Evolutionary conservation across 1,140 invertebrate genomes (phyloP).

Genomic region (Limonius californicus): DNA sequence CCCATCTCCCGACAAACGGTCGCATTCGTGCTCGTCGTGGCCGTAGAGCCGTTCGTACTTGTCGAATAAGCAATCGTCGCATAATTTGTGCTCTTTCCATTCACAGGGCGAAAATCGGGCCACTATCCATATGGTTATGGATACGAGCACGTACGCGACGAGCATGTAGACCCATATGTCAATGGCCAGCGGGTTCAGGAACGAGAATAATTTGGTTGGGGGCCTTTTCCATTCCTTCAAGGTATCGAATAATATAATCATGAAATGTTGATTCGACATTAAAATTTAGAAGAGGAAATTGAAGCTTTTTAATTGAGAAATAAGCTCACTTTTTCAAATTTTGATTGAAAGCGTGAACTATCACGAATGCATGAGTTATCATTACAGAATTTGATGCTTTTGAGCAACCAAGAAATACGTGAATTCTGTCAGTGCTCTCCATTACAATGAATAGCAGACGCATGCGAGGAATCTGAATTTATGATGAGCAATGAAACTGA

Average conservation of each 20-base stretch:
- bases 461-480: no score
- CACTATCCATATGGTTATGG: slow-evolving; percentile 77
- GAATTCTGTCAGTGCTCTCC: no score
- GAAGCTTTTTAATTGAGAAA: no score
- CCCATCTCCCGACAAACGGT: slow-evolving; percentile 23
- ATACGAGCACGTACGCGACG: slow-evolving; percentile 71
- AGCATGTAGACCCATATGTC: slow-evolving; percentile 79
- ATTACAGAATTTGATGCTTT: no score
- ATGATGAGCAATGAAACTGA: no score
- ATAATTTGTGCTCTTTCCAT: slow-evolving; percentile 72
- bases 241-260: background rate
- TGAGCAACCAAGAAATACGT: no score
- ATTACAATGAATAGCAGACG: no score
- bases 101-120: slow-evolving; percentile 75
- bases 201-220: slow-evolving; percentile 74
- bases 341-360: no score
- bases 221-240: slow-evolving; percentile 57
- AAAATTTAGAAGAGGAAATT: no score
- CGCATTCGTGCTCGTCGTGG: slow-evolving; percentile 16
- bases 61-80: slow-evolving; percentile 38
- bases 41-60: slow-evolving; percentile 26
- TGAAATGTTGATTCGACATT: no score
- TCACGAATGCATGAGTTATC: no score
- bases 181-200: slow-evolving; percentile 78
- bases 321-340: no score